Evolutionary conservation across 2,797 vertebrate species (phyloP).

Genomic region (Rhincodon typus): DNA sequence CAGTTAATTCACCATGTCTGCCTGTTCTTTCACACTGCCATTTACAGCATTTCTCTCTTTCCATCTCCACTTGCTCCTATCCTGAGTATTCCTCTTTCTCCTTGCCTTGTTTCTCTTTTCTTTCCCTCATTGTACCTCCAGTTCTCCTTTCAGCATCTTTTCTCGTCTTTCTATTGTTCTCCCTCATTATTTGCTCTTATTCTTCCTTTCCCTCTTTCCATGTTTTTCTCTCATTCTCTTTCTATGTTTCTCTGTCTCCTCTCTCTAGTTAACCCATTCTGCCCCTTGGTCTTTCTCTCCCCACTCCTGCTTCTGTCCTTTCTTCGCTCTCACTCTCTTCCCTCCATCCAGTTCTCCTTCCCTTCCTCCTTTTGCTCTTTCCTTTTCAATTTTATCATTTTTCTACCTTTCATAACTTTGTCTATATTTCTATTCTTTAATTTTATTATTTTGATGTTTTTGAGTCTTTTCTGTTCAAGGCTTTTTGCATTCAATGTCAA

Average conservation of each 20-base stretch:
- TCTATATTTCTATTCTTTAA: neutral
- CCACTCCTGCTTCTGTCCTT: neutral
- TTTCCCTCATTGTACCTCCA: no score
- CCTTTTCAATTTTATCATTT: neutral
- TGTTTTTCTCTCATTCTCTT: neutral
- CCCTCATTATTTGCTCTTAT: neutral
- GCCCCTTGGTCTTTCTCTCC: neutral
- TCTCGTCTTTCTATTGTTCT: neutral
- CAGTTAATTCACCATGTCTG: conserved; percentile 22
- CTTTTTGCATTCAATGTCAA: neutral
- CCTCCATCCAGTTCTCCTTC: no score
- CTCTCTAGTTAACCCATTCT: no score
- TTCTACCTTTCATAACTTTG: neutral
- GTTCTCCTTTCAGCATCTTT: neutral
- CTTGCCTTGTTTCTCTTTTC: neutral
- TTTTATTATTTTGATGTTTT: neutral
- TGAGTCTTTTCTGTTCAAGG: neutral
- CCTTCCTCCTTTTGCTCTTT: neutral
- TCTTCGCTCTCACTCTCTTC: neutral
- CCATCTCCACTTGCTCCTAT: neutral
- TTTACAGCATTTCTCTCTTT: neutral
- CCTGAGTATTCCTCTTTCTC: neutral
- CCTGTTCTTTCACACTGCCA: conserved; percentile 3
- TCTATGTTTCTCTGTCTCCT: neutral
- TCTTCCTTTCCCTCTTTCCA: neutral